phyloP scores from a whole-genome alignment of 2,797 vertebrate genomes.

The Parauchenoglanis punctatus region DNA sequence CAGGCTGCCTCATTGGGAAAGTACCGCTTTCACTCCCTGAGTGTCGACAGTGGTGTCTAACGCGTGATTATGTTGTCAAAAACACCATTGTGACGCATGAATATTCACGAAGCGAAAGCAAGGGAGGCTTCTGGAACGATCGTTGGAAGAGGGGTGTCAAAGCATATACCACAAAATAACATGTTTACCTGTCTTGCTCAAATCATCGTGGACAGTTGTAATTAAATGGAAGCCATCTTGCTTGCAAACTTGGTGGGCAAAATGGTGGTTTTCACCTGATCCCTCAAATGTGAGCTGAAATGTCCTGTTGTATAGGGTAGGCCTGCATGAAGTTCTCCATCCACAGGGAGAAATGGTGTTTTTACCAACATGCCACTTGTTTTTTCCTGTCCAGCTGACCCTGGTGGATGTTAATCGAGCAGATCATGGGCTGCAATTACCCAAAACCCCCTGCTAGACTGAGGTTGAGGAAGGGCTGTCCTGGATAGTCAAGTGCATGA shows the following conservation, averaged over 20 bases:
- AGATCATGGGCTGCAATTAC: conserved; percentile 39
- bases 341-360: background rate
- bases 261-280: conserved; percentile 4
- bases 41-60: conserved; percentile 61
- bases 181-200: background rate
- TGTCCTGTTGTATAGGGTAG: background rate
- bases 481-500: background rate
- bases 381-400: conserved; percentile 37
- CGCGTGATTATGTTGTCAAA: conserved; percentile 67
- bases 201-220: background rate
- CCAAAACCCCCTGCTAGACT: background rate
- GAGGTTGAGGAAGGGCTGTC: background rate
- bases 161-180: background rate
- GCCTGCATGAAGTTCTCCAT: background rate
- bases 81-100: conserved; percentile 36
- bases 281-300: background rate
- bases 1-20: conserved; percentile 50
- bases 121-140: conserved; percentile 50
- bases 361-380: conserved; percentile 38
- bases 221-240: background rate
- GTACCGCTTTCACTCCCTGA: conserved; percentile 53
- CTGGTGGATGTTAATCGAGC: conserved; percentile 25
- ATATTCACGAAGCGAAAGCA: conserved; percentile 65
- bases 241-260: background rate
- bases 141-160: background rate